These are phyloP conservation scores for Argopecten irradians DNA, from an alignment of 1,140 invertebrate species.

Conservation along the genomic window DNA sequence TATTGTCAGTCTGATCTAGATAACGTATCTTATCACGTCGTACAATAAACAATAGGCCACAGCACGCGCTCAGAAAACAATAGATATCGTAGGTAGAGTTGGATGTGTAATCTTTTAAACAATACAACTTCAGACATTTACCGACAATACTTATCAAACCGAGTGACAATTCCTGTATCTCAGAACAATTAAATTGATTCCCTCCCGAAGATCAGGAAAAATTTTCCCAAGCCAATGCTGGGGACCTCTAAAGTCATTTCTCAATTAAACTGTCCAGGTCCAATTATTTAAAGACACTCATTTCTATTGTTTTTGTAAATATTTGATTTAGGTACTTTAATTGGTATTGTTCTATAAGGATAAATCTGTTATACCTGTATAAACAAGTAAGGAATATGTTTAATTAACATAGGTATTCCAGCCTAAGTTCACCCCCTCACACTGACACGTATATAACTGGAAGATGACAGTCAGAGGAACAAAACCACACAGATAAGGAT, in stretches of 20 bases:
- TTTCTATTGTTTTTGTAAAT: neutral
- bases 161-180: neutral
- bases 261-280: neutral
- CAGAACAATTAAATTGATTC: neutral
- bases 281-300: neutral
- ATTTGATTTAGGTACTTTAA: neutral
- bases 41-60: slow-evolving; percentile 19
- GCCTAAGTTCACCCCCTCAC: neutral
- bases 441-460: too few relatives aligned
- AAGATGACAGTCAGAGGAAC: neutral
- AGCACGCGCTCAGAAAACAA: neutral
- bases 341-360: neutral
- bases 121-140: neutral
- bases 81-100: neutral
- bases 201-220: neutral
- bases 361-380: neutral
- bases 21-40: neutral
- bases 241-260: neutral
- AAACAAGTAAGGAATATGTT: neutral
- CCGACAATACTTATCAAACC: neutral
- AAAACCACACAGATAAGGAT: neutral
- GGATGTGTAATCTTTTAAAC: neutral
- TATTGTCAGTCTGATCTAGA: neutral
- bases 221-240: neutral
- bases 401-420: neutral